A percentile compares a stretch with the other conserved stretches of the same genome.
Evolutionary conservation across 2,113 vertebrate species (phyloP).

Genomic region (Phainopepla nitens): DNA sequence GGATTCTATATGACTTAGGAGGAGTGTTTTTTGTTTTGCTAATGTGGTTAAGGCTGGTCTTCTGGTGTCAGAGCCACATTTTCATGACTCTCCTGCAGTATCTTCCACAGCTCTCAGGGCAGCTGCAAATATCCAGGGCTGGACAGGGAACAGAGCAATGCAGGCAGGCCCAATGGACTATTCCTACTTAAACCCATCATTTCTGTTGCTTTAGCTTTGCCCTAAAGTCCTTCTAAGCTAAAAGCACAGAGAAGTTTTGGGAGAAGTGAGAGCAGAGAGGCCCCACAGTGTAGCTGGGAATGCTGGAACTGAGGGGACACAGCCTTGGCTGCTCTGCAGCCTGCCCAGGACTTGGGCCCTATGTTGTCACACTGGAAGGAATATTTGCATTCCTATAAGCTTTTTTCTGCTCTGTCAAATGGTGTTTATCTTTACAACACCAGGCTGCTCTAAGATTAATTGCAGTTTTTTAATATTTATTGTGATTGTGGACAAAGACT

Average conservation of each 20-base stretch:
- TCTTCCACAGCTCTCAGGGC: neutral
- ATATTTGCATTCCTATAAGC: neutral
- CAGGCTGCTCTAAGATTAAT: slow-evolving; percentile 25
- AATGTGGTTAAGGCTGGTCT: rapidly evolving
- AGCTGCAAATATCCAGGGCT: neutral
- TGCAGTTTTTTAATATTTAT: slow-evolving; percentile 43
- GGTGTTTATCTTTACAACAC: neutral
- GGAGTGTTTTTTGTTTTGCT: neutral
- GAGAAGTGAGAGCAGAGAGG: neutral
- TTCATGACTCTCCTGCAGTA: neutral
- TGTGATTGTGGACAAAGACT: slow-evolving; percentile 1
- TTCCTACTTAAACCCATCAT: neutral
- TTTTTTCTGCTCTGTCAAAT: neutral
- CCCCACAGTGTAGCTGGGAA: rapidly evolving
- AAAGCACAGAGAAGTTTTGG: neutral
- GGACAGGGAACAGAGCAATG: neutral
- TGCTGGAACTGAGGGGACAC: rapidly evolving
- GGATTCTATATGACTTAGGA: too few species aligned
- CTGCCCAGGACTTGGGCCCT: neutral
- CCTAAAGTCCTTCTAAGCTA: neutral
- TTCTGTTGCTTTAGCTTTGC: neutral
- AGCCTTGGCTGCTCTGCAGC: neutral
- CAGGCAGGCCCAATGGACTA: neutral
- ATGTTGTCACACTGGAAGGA: neutral
- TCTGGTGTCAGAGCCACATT: neutral